phyloP scores from a whole-genome alignment of 2,113 vertebrate species.

The Poicephalus gulielmi region DNA sequence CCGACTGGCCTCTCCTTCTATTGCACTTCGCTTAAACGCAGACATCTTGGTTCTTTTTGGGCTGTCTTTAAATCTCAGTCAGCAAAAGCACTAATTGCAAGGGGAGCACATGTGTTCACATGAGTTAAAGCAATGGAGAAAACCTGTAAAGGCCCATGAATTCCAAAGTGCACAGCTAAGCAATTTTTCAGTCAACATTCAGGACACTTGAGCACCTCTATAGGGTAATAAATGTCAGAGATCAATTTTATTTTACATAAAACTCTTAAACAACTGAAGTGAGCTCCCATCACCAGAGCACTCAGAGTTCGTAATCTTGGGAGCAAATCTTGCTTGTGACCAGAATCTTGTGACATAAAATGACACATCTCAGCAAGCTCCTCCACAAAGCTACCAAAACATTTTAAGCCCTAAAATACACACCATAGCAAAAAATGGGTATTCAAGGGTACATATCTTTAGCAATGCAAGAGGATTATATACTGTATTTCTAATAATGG shows the following conservation, averaged over 20 bases:
- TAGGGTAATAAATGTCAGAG: background rate
- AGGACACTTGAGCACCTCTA: background rate
- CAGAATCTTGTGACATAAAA: background rate
- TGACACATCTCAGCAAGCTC: background rate
- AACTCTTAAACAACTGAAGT: background rate
- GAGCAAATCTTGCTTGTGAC: background rate
- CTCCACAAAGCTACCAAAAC: background rate
- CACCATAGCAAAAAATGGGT: background rate
- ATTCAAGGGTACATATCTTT: background rate
- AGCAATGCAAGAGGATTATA: background rate
- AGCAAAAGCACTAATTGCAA: background rate
- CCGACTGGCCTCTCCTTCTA: background rate
- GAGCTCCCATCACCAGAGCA: background rate
- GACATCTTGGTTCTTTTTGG: accelerated
- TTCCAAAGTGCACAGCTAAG: background rate
- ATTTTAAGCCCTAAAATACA: background rate
- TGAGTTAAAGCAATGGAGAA: background rate
- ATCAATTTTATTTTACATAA: background rate
- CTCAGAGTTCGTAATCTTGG: background rate
- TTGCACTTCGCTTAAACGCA: accelerated
- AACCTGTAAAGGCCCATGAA: background rate
- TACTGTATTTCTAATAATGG: background rate
- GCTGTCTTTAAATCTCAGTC: background rate
- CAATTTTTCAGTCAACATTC: background rate
- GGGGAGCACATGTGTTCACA: accelerated